These are phyloP conservation scores for Spinibarbus caldwelli DNA, from an alignment of 2,797 vertebrate genomes.

Conservation along the genomic window DNA sequence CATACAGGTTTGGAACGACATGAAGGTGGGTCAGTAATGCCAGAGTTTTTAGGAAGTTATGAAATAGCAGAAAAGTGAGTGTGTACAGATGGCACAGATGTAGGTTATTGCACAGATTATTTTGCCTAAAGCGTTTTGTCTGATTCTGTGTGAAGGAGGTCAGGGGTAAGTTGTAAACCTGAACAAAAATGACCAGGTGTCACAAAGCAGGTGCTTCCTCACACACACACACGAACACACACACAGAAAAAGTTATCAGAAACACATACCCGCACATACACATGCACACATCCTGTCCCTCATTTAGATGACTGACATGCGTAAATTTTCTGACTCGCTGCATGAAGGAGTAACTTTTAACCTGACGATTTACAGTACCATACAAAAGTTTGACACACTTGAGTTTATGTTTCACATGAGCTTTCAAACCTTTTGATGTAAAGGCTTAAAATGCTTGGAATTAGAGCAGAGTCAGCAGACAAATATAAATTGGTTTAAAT, in stretches of 20 bases:
- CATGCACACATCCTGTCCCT: not conserved
- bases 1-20: not conserved
- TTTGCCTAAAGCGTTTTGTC: slow-evolving; percentile 25
- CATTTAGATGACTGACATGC: slow-evolving; percentile 32
- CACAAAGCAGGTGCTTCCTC: slow-evolving; percentile 58
- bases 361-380: not conserved
- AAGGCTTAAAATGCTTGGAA: not conserved
- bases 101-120: slow-evolving; percentile 8
- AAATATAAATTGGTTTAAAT: not conserved
- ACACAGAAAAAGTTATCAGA: not conserved
- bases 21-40: not conserved
- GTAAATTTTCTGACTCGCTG: not conserved
- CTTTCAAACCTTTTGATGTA: not conserved
- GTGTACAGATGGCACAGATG: not conserved
- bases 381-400: not conserved
- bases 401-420: not conserved
- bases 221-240: not conserved
- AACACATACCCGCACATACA: not conserved
- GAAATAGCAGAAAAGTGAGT: not conserved
- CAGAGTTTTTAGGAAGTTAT: not conserved
- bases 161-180: slow-evolving; percentile 50
- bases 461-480: too few relatives aligned
- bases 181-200: slow-evolving; percentile 56
- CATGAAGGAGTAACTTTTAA: not conserved
- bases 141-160: slow-evolving; percentile 32